Evolutionary conservation across 2,113 vertebrate species (phyloP), one percentile per base, ranked within the genome.

Genomic region (Sinocyclocheilus grahami): DNA sequence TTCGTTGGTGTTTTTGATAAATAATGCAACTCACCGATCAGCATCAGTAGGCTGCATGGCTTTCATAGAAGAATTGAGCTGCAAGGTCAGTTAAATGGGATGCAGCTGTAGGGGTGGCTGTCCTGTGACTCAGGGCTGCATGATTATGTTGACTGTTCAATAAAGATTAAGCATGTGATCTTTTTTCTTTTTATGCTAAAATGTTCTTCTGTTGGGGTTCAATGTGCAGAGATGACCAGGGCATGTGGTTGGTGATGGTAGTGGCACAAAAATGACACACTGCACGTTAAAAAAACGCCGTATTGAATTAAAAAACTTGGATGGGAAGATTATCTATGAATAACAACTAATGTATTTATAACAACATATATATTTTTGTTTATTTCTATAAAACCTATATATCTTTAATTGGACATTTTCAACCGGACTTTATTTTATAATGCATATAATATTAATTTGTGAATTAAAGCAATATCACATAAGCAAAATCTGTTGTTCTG

Each of bases 1-100:
- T 72, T 74, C 46, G 78, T 78, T 51, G 65, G 55, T 85, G 74
- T 74, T 85, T 79, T 62, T 85, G 55, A 87, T 89, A 55, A 87
- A 87, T 85, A 79, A 87, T 75, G 63, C 63, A 84, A 14, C 63
- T 63, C 18, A 24, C 51, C 8, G 46, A 33, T 67, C 53, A 42
- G 77, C 58, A 39, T 37, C 48, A 78, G 10, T 6, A 48, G 72
- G 33, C 86, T 27, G 39, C 33, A 74, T 39, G 53, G 62, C 12
- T 51, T 78, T 46, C 62, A 27, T 62, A 33, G 22, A 4, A 71
- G 48, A 62, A 39, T 14, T 37, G 67, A 81, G 37, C 20, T 58
- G 27, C 18, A n/a, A n/a, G 55, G 63, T 33, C 6, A 12, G 51
- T 77, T 74, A 9, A 75, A 85, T 69, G 69, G 48, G 33, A 84